phyloP scores from a whole-genome alignment of 2,113 vertebrate species.

The Laticauda colubrina region DNA sequence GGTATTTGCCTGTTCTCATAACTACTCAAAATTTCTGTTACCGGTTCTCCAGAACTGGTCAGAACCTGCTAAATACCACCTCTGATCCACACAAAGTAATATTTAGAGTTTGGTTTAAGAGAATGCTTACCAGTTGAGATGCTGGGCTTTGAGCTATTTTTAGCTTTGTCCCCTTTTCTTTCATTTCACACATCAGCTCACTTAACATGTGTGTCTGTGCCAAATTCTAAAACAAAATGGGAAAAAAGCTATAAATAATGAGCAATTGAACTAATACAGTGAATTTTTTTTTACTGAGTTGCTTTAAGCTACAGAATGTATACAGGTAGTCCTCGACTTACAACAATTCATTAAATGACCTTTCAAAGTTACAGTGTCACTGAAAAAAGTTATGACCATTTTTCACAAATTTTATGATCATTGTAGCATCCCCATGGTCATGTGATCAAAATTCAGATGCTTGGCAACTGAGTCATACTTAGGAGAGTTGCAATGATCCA shows the following conservation, averaged over 20 bases:
- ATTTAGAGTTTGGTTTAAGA: fast-evolving
- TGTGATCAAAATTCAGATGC: background rate
- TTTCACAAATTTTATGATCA: background rate
- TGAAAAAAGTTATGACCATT: background rate
- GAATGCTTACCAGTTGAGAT: conserved; percentile 79
- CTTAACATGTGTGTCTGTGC: conserved; percentile 92
- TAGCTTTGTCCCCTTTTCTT: conserved; percentile 90
- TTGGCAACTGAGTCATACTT: background rate
- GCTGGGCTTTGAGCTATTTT: conserved; percentile 83
- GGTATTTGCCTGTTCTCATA: too few relatives aligned
- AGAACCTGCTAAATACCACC: too few relatives aligned
- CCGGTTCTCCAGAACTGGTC: too few relatives aligned
- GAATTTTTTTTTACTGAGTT: background rate
- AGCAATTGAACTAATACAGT: background rate
- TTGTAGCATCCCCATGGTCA: background rate
- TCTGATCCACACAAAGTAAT: background rate
- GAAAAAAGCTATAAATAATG: background rate
- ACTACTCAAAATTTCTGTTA: too few relatives aligned
- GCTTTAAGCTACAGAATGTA: background rate
- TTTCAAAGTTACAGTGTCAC: background rate
- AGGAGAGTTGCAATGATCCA: background rate
- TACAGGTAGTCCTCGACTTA: background rate
- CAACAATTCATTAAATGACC: background rate
- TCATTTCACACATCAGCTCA: conserved; percentile 89
- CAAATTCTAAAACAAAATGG: conserved; percentile 79